Percentiles rank a stretch among this genome's conserved stretches.
phyloP scores from a whole-genome alignment of 2,113 vertebrate species.

The Nibea coibor region DNA sequence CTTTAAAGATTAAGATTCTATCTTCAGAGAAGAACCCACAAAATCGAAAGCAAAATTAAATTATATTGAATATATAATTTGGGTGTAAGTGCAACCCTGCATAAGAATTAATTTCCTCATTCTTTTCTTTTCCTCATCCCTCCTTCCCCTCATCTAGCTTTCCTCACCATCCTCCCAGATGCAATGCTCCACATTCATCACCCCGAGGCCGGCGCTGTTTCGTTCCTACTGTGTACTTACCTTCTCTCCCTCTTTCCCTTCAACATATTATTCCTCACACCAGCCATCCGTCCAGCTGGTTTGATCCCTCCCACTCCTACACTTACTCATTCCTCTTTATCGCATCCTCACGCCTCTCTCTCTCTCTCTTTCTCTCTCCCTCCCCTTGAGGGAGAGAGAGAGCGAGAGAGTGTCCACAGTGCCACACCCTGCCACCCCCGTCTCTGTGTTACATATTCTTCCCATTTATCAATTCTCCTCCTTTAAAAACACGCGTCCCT shows the following conservation, averaged over 20 bases:
- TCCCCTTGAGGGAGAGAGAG: too few relatives aligned
- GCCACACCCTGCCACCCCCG: slow-evolving; percentile 43
- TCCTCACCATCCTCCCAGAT: slow-evolving; percentile 37
- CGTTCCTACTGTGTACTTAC: slow-evolving; percentile 54
- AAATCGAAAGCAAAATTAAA: neutral
- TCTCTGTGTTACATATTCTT: slow-evolving; percentile 15
- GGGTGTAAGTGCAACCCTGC: neutral
- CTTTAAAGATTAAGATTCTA: too few relatives aligned
- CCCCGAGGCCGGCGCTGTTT: slow-evolving; percentile 31
- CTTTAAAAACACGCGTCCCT: slow-evolving; percentile 27
- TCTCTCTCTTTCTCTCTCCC: slow-evolving; percentile 1
- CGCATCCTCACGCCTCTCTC: slow-evolving; percentile 36
- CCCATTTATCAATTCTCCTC: slow-evolving; percentile 35
- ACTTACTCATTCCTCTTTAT: slow-evolving; percentile 60
- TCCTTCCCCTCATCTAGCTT: slow-evolving; percentile 30
- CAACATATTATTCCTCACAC: slow-evolving; percentile 58
- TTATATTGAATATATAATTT: neutral
- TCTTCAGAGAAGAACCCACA: neutral
- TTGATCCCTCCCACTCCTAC: slow-evolving; percentile 41
- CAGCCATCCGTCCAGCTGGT: slow-evolving; percentile 39
- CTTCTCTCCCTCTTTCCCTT: slow-evolving; percentile 30
- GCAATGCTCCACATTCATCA: slow-evolving; percentile 56
- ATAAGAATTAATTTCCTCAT: slow-evolving; percentile 40
- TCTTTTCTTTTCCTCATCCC: slow-evolving; percentile 21
- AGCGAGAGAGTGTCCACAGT: slow-evolving; percentile 42